Base-by-base conservation (phyloP, 2,888 invertebrate genomes). In the Phlogophora meticulosa region DNA sequence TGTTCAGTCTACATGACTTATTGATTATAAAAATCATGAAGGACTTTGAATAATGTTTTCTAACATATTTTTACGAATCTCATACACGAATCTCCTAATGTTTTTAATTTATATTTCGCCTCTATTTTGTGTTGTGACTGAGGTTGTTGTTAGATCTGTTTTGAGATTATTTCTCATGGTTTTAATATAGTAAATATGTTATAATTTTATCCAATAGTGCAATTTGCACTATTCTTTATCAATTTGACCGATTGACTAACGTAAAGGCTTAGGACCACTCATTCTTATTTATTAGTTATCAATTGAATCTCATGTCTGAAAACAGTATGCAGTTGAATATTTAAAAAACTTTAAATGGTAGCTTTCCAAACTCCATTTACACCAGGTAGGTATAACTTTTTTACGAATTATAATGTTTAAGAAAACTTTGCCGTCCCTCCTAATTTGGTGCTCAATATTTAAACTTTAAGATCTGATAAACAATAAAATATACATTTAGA, bases 401-500 rank as follows among this genome's bases (percentile, higher is more conserved):
- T 36, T 36, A 42, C 2, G 42, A 49, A 67, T 9, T 24, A 66
- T 80, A 83, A 61, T 75, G 78, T 69, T 64, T 76, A 81, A 78
- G 69, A 73, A 72, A 81, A 57, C 69, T 34, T 63, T 61, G 56
- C 81, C 81, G 81, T 81, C 81, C 81, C 56, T 56, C 36, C 48
- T 68, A 69, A 52, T 74, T 72, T 64, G 88, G 89, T 91, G 91
- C 91, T 91, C 85, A 90, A 87, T 71, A 67, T 72, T 67, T 43
- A 68, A 74, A 59, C 22, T 40, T 59, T 61, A 57, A 62, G 64
- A 82, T 80, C 81, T 78, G 83, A 72, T 82, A 78, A 82, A 76
- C 84, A 89, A 86, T 87, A 87, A 84, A 87, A 81, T 68, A 73
- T 72, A 64, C 56, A 48, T 81, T 88, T 92, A 92, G 91, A 93